These are phyloP conservation scores for Aphrocallistes beatrix DNA, from an alignment of 37 sponge, comb jelly and placozoan genomes.

Conservation along the genomic window DNA sequence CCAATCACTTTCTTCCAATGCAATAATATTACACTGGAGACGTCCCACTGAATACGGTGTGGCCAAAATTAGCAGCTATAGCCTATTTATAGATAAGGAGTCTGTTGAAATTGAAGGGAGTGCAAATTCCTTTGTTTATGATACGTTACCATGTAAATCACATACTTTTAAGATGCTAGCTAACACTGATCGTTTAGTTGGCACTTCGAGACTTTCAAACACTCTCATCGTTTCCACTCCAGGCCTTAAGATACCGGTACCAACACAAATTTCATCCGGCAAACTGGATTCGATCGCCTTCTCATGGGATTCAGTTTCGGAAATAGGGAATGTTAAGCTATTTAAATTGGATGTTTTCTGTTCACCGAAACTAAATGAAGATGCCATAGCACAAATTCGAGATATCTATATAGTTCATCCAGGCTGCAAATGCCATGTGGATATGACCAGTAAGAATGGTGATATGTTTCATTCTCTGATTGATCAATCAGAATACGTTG, in stretches of 20 bases:
- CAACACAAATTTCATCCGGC: conserved; percentile 12
- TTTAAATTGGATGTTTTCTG: not conserved
- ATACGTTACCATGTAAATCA: not conserved
- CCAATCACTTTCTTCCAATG: not conserved
- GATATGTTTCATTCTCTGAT: not conserved
- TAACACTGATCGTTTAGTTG: not conserved
- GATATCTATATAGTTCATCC: not conserved
- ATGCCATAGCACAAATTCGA: not conserved
- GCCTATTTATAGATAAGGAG: not conserved
- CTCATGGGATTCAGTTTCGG: not conserved
- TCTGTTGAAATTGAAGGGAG: not conserved
- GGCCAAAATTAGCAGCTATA: not conserved
- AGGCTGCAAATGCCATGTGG: not conserved
- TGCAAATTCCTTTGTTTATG: not conserved
- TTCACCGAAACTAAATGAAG: not conserved
- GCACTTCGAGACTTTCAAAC: not conserved
- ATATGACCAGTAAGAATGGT: not conserved
- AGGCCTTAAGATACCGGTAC: not conserved
- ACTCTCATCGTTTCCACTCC: not conserved
- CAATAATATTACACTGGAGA: not conserved
- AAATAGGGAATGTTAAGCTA: not conserved
- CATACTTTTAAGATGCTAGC: not conserved
- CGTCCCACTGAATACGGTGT: not conserved
- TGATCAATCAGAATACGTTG: not conserved
- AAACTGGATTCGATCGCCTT: not conserved